Evolutionary conservation across 2,888 invertebrate species (phyloP).

Genomic region (Mycalesis mineus): DNA sequence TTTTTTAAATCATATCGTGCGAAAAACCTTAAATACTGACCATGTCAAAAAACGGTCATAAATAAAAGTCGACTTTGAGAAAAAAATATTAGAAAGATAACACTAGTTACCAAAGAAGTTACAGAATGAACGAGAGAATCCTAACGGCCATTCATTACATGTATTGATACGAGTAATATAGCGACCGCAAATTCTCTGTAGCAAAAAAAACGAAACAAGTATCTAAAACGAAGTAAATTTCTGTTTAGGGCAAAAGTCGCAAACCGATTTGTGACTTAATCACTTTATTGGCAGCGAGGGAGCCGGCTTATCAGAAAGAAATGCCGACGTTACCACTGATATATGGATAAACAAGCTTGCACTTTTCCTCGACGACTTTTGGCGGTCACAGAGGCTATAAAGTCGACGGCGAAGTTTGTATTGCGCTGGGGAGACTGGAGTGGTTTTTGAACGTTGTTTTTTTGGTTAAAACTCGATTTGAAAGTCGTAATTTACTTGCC

Average conservation of each 20-base stretch:
- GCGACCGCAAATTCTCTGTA: background rate
- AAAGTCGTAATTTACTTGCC: slow-evolving; percentile 52
- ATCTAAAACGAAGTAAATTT: slow-evolving; percentile 4
- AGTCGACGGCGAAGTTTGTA: slow-evolving; percentile 65
- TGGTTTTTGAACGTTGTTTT: slow-evolving; percentile 50
- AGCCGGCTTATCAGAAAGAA: slow-evolving; percentile 71
- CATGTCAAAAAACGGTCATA: no score
- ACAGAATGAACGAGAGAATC: no score
- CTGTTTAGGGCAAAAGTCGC: slow-evolving; percentile 38
- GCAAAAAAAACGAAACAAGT: background rate
- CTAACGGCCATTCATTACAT: no score
- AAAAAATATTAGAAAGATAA: no score
- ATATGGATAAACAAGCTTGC: slow-evolving; percentile 76
- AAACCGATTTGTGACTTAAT: slow-evolving; percentile 77
- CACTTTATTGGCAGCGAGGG: slow-evolving; percentile 78
- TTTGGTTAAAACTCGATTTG: slow-evolving; percentile 33
- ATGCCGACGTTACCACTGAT: slow-evolving; percentile 64
- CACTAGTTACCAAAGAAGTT: no score
- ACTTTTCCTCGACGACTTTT: slow-evolving; percentile 69
- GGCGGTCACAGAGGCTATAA: slow-evolving; percentile 73
- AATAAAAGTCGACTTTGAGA: no score
- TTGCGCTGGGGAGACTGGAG: slow-evolving; percentile 54
- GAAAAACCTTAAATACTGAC: no score
- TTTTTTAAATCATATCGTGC: no score
- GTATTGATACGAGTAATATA: background rate